Base-by-base conservation (phyloP, 2,797 vertebrate genomes). In the Gadopsis marmoratus region DNA sequence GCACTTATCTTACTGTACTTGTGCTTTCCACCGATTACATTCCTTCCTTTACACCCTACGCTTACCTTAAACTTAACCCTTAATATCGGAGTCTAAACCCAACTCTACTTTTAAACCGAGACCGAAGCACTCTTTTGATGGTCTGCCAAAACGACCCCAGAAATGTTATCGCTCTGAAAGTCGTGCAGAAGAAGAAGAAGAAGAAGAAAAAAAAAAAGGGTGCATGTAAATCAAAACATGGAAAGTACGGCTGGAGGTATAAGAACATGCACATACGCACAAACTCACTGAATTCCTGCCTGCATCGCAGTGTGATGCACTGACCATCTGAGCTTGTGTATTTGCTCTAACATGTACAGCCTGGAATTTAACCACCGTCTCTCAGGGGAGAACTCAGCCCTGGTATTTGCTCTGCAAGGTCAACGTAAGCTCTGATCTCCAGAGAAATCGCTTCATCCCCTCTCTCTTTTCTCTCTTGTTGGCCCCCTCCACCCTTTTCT, bases 381-480 rank as follows among this genome's bases (percentile, higher is more conserved):
- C 78, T 19, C 71, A 47, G 50, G 37, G 73, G 80, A 74, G 33
- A 60, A 37, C 14, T 67, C 29, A 55, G 64, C 62, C 51, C 41
- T 66, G 56, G 75, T 71, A 72, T 88, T 72, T 72, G 26, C 63
- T 80, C 62, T 50, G 45, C 50, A 71, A 73, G 63, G 69, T 79
- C 69, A 66, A 50, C 47, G 21, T 33, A 19, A 84, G 74, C 74
- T 65, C 55, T 47, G 56, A 74, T 58, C 70, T 74, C 48, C 43
- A 47, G 35, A 66, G 68, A 63, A 59, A 56, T 47, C 53, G 6
- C 31, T 66, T 53, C 29, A 74, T 60, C 47, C 26, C 47, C 21
- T 37, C 47, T 23, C 4, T 53, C 23, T 54, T 16, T 11, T n/a
- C 43, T 55, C 31, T 31, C 31, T 31, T 31, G 4, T 31, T 54